A percentile compares a stretch with the other conserved stretches of the same genome.
phyloP scores from a whole-genome alignment of 2,797 vertebrate genomes.

The Coendou prehensilis region DNA sequence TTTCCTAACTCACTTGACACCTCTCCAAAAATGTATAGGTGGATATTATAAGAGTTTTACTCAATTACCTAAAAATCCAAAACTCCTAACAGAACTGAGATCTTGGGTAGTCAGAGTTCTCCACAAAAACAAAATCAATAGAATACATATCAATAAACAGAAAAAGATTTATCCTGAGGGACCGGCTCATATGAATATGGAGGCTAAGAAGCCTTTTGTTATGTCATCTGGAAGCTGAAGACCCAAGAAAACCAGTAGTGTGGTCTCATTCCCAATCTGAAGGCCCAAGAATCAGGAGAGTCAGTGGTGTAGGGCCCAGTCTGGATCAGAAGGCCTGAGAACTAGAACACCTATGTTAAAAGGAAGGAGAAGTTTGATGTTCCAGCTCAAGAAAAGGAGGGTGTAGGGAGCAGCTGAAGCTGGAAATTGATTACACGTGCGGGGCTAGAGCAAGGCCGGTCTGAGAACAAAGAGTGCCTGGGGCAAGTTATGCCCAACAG shows the following conservation, averaged over 20 bases:
- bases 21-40: conserved; percentile 55
- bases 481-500: too few species aligned
- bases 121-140: background rate
- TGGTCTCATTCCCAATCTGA: background rate
- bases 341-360: background rate
- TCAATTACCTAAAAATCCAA: conserved; percentile 45
- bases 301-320: background rate
- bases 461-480: too few species aligned
- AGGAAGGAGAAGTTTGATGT: background rate
- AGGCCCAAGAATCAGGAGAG: background rate
- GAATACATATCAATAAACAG: background rate
- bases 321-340: background rate
- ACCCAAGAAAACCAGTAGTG: background rate
- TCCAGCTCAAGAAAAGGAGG: background rate
- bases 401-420: too few species aligned
- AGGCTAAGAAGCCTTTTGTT: background rate
- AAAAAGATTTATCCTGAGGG: background rate
- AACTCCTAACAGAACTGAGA: conserved; percentile 52
- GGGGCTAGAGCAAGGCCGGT: too few species aligned
- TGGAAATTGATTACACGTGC: too few species aligned
- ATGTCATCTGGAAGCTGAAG: background rate
- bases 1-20: background rate
- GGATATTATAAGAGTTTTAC: conserved; percentile 44
- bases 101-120: background rate
- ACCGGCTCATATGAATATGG: background rate